Evolutionary conservation across 1,140 invertebrate species (phyloP).

Genomic region (Neotoxoptera formosana): DNA sequence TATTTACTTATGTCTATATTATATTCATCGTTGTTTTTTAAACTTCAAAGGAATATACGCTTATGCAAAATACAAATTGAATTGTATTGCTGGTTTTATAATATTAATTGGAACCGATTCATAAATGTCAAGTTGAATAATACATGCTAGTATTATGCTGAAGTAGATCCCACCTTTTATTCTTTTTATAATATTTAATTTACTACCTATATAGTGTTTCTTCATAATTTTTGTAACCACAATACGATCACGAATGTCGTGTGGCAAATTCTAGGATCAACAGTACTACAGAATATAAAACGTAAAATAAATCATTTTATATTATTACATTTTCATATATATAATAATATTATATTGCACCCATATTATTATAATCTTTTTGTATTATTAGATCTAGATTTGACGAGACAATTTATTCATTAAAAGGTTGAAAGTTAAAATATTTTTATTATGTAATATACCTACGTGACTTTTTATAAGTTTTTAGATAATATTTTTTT

Average conservation of each 20-base stretch:
- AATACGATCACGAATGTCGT: conserved; percentile 15
- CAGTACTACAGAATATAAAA: conserved; percentile 7
- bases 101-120: background rate
- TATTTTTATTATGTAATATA: background rate
- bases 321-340: background rate
- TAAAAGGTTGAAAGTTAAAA: background rate
- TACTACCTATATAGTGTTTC: background rate
- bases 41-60: background rate
- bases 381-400: background rate
- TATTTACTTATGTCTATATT: background rate
- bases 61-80: background rate
- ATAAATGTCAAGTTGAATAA: background rate
- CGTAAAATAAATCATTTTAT: conserved; percentile 1
- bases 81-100: background rate
- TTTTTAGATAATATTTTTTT: background rate
- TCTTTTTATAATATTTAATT: background rate
- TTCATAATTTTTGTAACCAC: background rate
- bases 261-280: background rate
- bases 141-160: background rate
- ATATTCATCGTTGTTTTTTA: background rate
- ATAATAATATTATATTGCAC: background rate
- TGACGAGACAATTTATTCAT: background rate
- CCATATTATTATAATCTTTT: background rate
- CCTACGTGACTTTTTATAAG: background rate
- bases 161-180: background rate